A percentile compares a stretch with the other conserved stretches of the same genome.
Conservation (phyloP, 2,888 invertebrate species). For the Stenichneumon culpator region DNA sequence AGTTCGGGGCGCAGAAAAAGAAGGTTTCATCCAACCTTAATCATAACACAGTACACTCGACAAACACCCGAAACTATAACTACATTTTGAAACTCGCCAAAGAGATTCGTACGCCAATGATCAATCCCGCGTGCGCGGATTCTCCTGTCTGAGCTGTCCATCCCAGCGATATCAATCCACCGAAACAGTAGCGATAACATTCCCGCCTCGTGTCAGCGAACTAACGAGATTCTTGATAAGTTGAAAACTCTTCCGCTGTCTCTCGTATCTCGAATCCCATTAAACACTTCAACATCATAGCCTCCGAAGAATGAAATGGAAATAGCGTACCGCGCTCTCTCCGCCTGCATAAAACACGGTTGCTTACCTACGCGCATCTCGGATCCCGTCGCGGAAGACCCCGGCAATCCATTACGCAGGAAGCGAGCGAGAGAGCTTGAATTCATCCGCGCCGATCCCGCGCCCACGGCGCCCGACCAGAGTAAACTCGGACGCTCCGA, state of each 20-base stretch:
- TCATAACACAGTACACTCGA: background rate
- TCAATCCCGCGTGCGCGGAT: slow-evolving; percentile 16
- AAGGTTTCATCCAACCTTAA: background rate
- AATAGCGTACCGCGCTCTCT: slow-evolving; percentile 27
- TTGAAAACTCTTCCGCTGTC: slow-evolving; percentile 33
- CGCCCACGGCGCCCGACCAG: slow-evolving; percentile 66
- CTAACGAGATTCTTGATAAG: slow-evolving; percentile 60
- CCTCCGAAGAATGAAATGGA: slow-evolving; percentile 17
- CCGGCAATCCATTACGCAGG: slow-evolving; percentile 68
- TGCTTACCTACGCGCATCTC: slow-evolving; percentile 54
- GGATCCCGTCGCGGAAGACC: slow-evolving; percentile 61
- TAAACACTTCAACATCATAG: slow-evolving; percentile 68
- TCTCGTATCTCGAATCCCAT: slow-evolving; percentile 46
- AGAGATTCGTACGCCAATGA: background rate
- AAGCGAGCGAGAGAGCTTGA: slow-evolving; percentile 46
- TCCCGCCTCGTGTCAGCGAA: slow-evolving; percentile 40
- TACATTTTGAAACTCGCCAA: background rate
- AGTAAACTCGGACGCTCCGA: slow-evolving; percentile 12
- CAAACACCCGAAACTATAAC: background rate
- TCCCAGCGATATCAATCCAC: slow-evolving; percentile 50
- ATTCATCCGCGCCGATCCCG: slow-evolving; percentile 66
- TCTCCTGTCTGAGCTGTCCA: slow-evolving; percentile 50
- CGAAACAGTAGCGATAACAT: slow-evolving; percentile 62
- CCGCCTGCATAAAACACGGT: slow-evolving; percentile 65
- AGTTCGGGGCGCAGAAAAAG: too few relatives aligned